Evolutionary conservation across 2,888 invertebrate genomes (phyloP).

Genomic region (Brachynemurus nebulosus): DNA sequence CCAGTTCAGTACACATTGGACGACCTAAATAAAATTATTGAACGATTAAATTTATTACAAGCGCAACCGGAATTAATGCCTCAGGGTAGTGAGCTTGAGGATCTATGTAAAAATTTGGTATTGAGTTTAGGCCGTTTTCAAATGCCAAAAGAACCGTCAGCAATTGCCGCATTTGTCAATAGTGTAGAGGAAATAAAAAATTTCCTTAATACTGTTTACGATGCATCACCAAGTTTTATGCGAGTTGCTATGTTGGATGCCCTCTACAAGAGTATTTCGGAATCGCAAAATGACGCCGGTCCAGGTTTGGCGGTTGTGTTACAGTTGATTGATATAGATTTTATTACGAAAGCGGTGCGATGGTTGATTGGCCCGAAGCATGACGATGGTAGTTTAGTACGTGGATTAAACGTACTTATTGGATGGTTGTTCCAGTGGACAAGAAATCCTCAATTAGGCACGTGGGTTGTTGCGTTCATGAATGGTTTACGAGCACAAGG

Average conservation of each 20-base stretch:
- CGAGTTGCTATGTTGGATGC: conserved; percentile 41
- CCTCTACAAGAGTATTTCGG: conserved; percentile 44
- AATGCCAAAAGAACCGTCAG: conserved; percentile 24
- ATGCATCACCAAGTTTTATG: conserved; percentile 33
- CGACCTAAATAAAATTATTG: conserved; percentile 34
- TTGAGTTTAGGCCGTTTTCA: conserved; percentile 34
- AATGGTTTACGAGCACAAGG: conserved; percentile 39
- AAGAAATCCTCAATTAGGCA: conserved; percentile 45
- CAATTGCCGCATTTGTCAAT: conserved; percentile 19
- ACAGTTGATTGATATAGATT: conserved; percentile 33
- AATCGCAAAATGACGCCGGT: conserved; percentile 40
- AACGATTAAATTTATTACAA: conserved; percentile 32
- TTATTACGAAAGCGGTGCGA: conserved; percentile 32
- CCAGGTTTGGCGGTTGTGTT: conserved; percentile 46
- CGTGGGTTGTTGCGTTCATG: conserved; percentile 53
- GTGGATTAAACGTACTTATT: conserved; percentile 49
- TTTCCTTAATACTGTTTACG: conserved; percentile 25
- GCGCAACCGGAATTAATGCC: conserved; percentile 31
- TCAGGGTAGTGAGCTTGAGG: conserved; percentile 31
- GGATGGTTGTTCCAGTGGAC: conserved; percentile 52
- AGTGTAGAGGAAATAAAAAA: conserved; percentile 24
- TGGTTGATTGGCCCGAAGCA: conserved; percentile 29
- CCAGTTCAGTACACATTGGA: conserved; percentile 30
- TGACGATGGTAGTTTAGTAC: conserved; percentile 39
- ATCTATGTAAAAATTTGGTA: conserved; percentile 38